Evolutionary conservation across 2,113 vertebrate species (phyloP), one percentile per base, ranked within the genome.

Genomic region (Atlantisia rogersi): DNA sequence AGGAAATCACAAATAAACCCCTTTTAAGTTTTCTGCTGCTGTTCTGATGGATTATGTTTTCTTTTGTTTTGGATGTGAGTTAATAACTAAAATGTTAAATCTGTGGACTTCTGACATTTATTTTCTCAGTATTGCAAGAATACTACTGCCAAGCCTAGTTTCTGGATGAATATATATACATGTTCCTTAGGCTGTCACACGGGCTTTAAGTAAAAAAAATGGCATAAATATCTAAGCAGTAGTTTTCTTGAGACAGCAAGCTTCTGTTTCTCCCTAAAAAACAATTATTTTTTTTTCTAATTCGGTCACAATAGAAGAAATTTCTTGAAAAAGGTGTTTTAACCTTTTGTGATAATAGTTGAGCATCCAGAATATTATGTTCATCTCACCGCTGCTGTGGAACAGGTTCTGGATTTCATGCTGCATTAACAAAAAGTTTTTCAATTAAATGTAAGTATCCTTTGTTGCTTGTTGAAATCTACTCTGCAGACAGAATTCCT

Each of bases 1-100:
- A 98, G 97, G 97, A 98, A 98, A 98, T 97, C 97, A 98, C 97
- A 98, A 98, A 98, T 98, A 98, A 98, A 98, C 96, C 98, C 98
- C 98, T 98, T 98, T 98, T 98, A 98, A 97, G 98, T 98, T 97
- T 98, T 97, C 92, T 98, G 97, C 98, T 98, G 96, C 98, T 98
- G 93, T 98, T 98, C 97, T 97, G 96, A 98, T 98, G 95, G 79
- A 98, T 98, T 98, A 98, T 91, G 97, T 97, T 98, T 98, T 97
- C 75, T 95, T 98, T 98, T 97, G 95, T 96, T 98, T 98, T 97
- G 95, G 97, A 98, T 98, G 96, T 98, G 98, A 98, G 91, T 97
- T 98, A 97, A 97, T 97, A 97, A 91, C 88, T 89, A 88, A 97
- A 81, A 97, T 97, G 94, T 97, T 98, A 97, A 98, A 97, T 97